Conservation (phyloP, 2,888 invertebrate species). For the Dasypolia templi region DNA sequence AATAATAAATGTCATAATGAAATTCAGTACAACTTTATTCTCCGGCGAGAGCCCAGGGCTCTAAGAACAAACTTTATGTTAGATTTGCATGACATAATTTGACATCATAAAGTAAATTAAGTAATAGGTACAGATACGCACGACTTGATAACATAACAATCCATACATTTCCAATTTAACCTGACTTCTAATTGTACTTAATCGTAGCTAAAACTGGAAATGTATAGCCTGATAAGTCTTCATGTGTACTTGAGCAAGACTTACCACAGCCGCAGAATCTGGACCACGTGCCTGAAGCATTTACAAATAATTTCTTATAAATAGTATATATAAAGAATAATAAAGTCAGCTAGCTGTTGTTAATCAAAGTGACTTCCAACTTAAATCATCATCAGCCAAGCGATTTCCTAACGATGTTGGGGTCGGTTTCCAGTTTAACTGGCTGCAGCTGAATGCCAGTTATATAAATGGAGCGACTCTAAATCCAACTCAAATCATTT, state of each 20-base stretch:
- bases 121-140: too few species aligned
- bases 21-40: not conserved
- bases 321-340: not conserved
- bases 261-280: slow-evolving; percentile 44
- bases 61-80: not conserved
- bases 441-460: too few species aligned
- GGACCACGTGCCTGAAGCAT: slow-evolving; percentile 22
- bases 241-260: not conserved
- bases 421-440: not conserved
- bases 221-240: too few species aligned
- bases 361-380: not conserved
- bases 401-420: not conserved
- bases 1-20: not conserved
- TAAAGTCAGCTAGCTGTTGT: too few species aligned
- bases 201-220: too few species aligned
- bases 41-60: too few species aligned
- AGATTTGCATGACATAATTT: not conserved
- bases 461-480: not conserved
- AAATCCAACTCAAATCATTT: not conserved
- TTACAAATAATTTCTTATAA: not conserved
- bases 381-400: not conserved
- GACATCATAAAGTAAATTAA: not conserved
- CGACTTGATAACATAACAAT: too few species aligned
- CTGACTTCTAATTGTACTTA: too few species aligned
- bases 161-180: too few species aligned